phyloP scores from a whole-genome alignment of 2,797 vertebrate species.

The Nothura maculosa region DNA sequence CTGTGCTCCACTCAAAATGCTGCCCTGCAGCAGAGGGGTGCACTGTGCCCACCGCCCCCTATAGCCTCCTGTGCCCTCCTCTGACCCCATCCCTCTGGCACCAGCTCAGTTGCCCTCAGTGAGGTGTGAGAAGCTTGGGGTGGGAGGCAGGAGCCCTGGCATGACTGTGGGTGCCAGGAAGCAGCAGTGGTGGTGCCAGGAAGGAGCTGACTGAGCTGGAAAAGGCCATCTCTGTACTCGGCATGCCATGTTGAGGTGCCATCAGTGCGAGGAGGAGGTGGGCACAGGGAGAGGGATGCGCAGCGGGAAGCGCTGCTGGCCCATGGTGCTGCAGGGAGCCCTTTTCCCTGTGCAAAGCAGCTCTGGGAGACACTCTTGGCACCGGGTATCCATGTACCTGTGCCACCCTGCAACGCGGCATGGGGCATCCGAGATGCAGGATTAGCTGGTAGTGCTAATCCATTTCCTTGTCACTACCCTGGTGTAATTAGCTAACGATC shows the following conservation, averaged over 20 bases:
- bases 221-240: conserved; percentile 81
- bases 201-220: conserved; percentile 79
- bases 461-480: background rate
- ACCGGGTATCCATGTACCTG: no score
- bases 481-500: conserved; percentile 60
- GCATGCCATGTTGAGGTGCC: conserved; percentile 80
- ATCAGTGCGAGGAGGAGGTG: conserved; percentile 73
- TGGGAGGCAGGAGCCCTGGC: background rate
- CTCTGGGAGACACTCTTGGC: no score
- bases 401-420: no score
- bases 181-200: conserved; percentile 72
- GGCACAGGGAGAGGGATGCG: no score
- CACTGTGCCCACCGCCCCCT: no score
- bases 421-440: no score
- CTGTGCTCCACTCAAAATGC: background rate
- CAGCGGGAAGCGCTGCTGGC: no score
- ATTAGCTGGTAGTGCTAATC: background rate
- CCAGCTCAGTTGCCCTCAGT: background rate
- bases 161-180: background rate
- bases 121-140: background rate
- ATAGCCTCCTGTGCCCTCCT: no score
- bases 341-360: no score
- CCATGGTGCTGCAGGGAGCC: background rate
- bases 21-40: no score
- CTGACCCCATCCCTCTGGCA: no score